Evolutionary conservation across 2,113 vertebrate genomes (phyloP).

Genomic region (Heterotis niloticus): DNA sequence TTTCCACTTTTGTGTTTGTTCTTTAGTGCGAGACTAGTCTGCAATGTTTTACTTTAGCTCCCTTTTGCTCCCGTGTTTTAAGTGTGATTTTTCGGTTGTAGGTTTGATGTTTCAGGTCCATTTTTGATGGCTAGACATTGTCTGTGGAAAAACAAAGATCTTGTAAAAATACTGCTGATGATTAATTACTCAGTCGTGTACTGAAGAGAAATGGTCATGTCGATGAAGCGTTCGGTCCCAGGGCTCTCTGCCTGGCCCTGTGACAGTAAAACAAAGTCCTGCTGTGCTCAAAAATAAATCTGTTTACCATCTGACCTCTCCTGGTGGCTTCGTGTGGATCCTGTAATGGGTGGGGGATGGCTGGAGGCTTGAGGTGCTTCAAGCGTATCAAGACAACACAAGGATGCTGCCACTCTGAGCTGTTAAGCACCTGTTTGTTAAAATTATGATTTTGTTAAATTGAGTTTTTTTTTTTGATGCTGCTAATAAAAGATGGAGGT

Average conservation of each 20-base stretch:
- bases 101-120: constrained; percentile 23
- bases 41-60: constrained; percentile 17
- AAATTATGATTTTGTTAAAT: no score
- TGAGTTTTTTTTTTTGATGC: no score
- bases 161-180: background rate
- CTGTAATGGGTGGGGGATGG: background rate
- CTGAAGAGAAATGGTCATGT: constrained; percentile 6
- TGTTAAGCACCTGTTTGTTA: no score
- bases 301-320: constrained; percentile 32
- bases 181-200: constrained; percentile 14
- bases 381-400: no score
- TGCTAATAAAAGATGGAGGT: no score
- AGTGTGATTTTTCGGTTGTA: constrained; percentile 28
- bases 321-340: constrained; percentile 1
- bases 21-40: constrained; percentile 13
- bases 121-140: constrained; percentile 28
- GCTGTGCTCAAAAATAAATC: constrained; percentile 27
- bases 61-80: constrained; percentile 23
- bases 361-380: background rate
- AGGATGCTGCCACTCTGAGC: no score
- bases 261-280: constrained; percentile 18
- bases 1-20: constrained; percentile 26
- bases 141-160: constrained; percentile 22
- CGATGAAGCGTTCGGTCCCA: constrained; percentile 18
- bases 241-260: constrained; percentile 23